Evolutionary conservation across 2,113 vertebrate species (phyloP).

Genomic region (Cygnus atratus): DNA sequence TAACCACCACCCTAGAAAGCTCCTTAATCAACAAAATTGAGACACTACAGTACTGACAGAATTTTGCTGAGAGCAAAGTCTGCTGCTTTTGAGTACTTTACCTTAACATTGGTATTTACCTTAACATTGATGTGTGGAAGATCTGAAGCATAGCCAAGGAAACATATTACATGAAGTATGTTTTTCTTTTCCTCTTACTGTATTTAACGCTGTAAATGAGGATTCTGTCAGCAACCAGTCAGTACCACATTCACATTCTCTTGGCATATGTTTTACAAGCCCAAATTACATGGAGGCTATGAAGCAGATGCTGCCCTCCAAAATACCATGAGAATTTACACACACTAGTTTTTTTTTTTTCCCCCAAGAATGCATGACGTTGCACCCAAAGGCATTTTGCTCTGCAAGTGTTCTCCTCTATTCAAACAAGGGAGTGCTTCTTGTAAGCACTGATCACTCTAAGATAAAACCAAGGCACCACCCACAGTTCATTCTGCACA

Average conservation of each 20-base stretch:
- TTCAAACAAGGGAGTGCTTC: background rate
- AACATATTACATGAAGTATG: background rate
- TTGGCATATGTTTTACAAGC: background rate
- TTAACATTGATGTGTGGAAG: background rate
- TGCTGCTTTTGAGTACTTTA: fast-evolving
- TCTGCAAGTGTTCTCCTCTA: background rate
- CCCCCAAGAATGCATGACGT: background rate
- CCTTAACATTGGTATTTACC: background rate
- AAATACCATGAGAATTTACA: background rate
- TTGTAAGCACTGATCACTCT: background rate
- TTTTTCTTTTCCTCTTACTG: background rate
- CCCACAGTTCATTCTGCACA: background rate
- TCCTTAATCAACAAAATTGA: background rate
- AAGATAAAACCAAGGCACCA: background rate
- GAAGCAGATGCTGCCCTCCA: background rate
- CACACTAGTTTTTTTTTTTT: background rate
- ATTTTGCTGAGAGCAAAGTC: background rate
- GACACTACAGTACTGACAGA: background rate
- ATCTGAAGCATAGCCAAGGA: background rate
- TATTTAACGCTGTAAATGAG: background rate
- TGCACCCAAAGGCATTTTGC: background rate
- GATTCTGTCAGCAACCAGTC: background rate
- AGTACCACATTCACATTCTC: background rate
- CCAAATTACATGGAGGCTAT: background rate
- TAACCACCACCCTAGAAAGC: background rate